Base-by-base conservation (phyloP, 2,888 invertebrate species). In the Sycophila texana region DNA sequence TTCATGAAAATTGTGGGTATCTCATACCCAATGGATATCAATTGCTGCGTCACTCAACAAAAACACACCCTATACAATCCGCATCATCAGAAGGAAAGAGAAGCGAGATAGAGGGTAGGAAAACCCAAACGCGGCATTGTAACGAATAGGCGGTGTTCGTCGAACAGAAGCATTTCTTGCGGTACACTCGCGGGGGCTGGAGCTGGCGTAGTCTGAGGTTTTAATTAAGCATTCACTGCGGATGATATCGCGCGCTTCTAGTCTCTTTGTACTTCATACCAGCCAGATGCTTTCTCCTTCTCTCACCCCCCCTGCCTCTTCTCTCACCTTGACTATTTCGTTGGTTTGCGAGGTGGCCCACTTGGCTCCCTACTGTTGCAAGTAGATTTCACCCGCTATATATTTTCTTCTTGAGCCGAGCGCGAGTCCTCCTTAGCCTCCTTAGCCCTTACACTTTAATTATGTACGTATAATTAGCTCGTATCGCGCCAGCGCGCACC, bases 211-310 rank as follows among this genome's bases (percentile, higher is more conserved):
- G 89, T 88, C 88, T 90, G 89, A 89, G 89, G 89, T 90, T 90
- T 90, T 90, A 90, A 90, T 90, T 90, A 90, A 90, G 89, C 89
- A 89, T 89, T 89, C 88, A 63, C 87, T 87, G 87, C 85, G 89
- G 88, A 89, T 87, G 89, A 89, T 89, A 89, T 89, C 88, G 88
- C 87, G 86, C 86, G 86, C 22, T 20, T 18, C 49, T 73, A 30
- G 53, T 30, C 91, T 92, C 91, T 92, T 92, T 92, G 92, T 92
- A 92, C 92, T 92, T 92, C 92, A 92, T 92, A 91, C 91, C 91
- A 89, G 90, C 91, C 92, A 92, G 92, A 92, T 92, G 92, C 91
- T 91, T 71, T 63, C 63, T 63, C 63, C 80, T 79, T 77, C 81
- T 68, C 14, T 61, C 76, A 77, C 63, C 71, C 55, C 55, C 57